A percentile compares a stretch with the other conserved stretches of the same genome.
Evolutionary conservation across 2,113 vertebrate genomes (phyloP).

Genomic region (Nycticorax nycticorax): DNA sequence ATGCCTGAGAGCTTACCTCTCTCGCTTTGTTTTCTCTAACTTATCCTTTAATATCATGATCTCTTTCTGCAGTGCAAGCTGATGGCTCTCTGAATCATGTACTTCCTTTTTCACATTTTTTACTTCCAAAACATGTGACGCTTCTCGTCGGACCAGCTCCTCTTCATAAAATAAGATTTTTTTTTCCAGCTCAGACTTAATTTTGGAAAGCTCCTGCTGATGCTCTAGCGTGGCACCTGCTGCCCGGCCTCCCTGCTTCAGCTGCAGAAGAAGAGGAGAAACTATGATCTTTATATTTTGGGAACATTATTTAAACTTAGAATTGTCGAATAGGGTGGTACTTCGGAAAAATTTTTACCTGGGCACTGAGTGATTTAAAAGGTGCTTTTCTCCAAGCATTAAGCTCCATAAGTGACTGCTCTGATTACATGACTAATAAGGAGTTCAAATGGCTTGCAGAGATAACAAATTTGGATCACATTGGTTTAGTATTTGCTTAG

Average conservation of each 20-base stretch:
- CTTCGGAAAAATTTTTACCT: background rate
- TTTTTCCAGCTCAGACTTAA: slow-evolving; percentile 92
- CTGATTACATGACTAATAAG: background rate
- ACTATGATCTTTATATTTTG: background rate
- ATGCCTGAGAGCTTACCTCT: slow-evolving; percentile 75
- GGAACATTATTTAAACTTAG: background rate
- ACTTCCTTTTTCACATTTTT: slow-evolving; percentile 91
- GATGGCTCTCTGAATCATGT: slow-evolving; percentile 90
- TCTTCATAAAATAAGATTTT: slow-evolving; percentile 94
- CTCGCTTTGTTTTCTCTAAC: slow-evolving; percentile 87
- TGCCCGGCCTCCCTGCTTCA: slow-evolving; percentile 85
- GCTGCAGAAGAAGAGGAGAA: slow-evolving; percentile 50
- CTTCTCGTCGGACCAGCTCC: slow-evolving; percentile 88
- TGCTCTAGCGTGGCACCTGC: slow-evolving; percentile 76
- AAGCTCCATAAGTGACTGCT: background rate
- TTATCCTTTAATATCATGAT: slow-evolving; percentile 88
- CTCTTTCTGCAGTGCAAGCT: slow-evolving; percentile 88
- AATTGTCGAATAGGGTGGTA: background rate
- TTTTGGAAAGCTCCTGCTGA: slow-evolving; percentile 89
- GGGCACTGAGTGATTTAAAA: background rate
- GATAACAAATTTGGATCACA: background rate
- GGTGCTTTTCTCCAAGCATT: background rate
- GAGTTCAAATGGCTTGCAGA: background rate
- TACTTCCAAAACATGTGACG: slow-evolving; percentile 86
- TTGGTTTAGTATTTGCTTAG: background rate